Evolutionary conservation across 2,113 vertebrate species (phyloP), one percentile per base, ranked within the genome.

Genomic region (Gymnobelideus leadbeateri): DNA sequence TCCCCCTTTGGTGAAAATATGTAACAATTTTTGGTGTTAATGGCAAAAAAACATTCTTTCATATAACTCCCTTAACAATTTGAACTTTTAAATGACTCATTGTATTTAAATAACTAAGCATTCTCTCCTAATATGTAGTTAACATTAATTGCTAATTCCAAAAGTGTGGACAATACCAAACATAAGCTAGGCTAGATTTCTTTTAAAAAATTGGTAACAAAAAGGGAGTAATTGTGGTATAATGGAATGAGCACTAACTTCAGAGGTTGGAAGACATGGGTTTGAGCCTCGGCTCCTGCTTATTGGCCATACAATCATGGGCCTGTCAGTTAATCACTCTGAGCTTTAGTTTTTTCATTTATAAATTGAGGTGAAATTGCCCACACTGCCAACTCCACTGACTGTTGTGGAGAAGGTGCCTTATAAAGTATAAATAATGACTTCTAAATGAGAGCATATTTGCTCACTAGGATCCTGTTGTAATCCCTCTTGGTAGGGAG

Each of bases 1-100:
- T 52, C 89, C 93, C 84, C 94, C 93, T 90, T 89, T 37, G 24
- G 91, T 68, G 94, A 91, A 11, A 89, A 93, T 51, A 54, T 25
- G n/a, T 84, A 6, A 47, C 51, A 54, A 14, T 37, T 28, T 21
- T 91, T 91, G 43, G n/a, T 53, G 50, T 52, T 68, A 37, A 46
- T 91, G 91, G 31, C 61, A 51, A 24, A 47, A 54, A 52, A 91
- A 37, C n/a, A 89, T 84, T 91, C n/a, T 91, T 96, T 95, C 12
- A 21, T 47, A 50, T 91, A 1, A 51, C 53, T 89, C 95, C 93
- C 55, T 89, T 92, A 94, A 89, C 55, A 90, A 0, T 55, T 68
- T 94, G 2, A 24, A 19, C 49, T 50, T 90, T n/a, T 77, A 1
- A 43, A 25, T 68, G 46, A 28, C 47, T 94, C 91, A 89, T 37